Conservation (phyloP, 1,140 invertebrate genomes). For the Tetragonula clypearis region DNA sequence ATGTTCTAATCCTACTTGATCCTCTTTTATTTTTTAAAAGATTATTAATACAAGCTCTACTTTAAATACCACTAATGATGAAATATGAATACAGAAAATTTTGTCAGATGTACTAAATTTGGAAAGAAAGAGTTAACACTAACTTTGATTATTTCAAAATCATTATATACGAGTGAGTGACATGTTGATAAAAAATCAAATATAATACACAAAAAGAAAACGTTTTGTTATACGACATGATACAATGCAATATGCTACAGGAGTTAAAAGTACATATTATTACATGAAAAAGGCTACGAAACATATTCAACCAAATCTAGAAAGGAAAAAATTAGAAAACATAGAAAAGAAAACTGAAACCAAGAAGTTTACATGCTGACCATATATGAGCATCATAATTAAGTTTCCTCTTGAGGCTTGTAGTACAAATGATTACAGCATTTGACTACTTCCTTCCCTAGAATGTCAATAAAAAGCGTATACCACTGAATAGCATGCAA, state of each 20-base stretch:
- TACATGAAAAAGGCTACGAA: background rate
- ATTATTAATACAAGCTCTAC: conserved; percentile 1
- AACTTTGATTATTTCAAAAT: background rate
- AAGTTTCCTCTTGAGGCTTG: conserved; percentile 69
- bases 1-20: background rate
- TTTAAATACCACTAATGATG: background rate
- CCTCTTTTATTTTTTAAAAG: background rate
- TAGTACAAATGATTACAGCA: conserved; percentile 73
- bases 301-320: conserved; percentile 24
- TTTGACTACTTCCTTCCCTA: conserved; percentile 80
- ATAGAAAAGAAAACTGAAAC: conserved; percentile 42
- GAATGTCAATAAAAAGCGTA: conserved; percentile 77
- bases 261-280: background rate
- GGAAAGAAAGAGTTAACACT: background rate
- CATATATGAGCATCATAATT: conserved; percentile 71
- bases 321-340: conserved; percentile 15
- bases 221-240: no score
- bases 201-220: no score
- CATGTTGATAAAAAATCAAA: no score
- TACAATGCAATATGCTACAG: background rate
- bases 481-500: conserved; percentile 73
- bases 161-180: no score
- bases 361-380: conserved; percentile 76
- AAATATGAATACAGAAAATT: no score
- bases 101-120: background rate